Base-by-base conservation (phyloP, 2,888 invertebrate species). In the Amphipyra tragopoginis region DNA sequence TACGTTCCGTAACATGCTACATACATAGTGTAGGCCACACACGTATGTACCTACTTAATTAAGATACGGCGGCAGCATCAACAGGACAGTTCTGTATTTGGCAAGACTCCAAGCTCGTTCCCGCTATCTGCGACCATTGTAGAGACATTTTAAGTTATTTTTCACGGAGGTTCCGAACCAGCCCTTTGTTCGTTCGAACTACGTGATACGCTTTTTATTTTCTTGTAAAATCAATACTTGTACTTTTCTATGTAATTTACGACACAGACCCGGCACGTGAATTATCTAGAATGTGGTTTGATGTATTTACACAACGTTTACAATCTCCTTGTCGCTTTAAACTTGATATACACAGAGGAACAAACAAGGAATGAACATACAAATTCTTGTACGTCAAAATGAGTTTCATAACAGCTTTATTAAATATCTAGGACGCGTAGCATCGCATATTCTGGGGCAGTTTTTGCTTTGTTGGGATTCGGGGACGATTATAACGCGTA, bases 321-420 rank as follows among this genome's bases (percentile, higher is more conserved):
- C 55, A 73, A 55, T 47, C 34, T 45, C 8, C 38, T 39, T 58
- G 57, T 40, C 39, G 40, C 33, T 64, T 67, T 54, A 55, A 58
- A 59, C 55, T 52, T 58, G 49, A 57, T 47, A 47, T 48, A 72
- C 48, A 55, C 44, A 60, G 36, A 68, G 59, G 45, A 48, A 56
- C 39, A 75, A 75, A 78, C 47, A 62, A 65, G 72, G 64, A 65
- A 68, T 62, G 61, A 68, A 51, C 54, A 57, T 66, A 72, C 64
- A 60, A 56, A 79, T 76, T 77, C 68, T 64, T 74, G 51, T 58
- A 40, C 47, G 61, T 21, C 60, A 68, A 79, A 76, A 79, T 77
- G 79, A 64, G 65, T 68, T 72, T 68, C 79, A 72, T 76, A 76
- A 68, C 72, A 57, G 68, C 79, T 68, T 72, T 76, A 76, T 76